Conservation (phyloP, 2,888 invertebrate genomes). For the Brenthis hecate region DNA sequence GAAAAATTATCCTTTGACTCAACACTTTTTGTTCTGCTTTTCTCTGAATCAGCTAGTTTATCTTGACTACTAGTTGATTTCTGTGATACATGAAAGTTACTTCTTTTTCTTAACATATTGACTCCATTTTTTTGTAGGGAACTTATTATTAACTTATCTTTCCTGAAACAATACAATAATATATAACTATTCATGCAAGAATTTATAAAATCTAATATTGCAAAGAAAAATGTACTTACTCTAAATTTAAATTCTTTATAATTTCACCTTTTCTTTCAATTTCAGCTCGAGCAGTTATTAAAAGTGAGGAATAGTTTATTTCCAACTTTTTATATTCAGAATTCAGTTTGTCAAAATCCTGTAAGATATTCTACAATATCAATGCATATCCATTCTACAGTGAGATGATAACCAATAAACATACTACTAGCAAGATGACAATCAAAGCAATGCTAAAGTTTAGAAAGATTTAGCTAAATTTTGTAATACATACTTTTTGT, state of each 20-base stretch:
- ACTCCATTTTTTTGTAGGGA: constrained; percentile 52
- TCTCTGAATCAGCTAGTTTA: constrained; percentile 15
- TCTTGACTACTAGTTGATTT: constrained; percentile 4
- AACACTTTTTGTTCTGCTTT: neutral
- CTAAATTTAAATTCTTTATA: constrained; percentile 63
- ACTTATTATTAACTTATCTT: constrained; percentile 61
- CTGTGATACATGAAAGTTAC: constrained; percentile 9
- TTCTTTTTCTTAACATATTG: constrained; percentile 26
- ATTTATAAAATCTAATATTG: constrained; percentile 6
- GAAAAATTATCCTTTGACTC: constrained; percentile 6
- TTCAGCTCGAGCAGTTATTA: constrained; percentile 70
- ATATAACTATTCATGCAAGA: neutral
- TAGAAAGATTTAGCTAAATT: neutral
- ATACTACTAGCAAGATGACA: neutral
- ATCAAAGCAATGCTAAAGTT: constrained; percentile 6
- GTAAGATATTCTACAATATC: constrained; percentile 74
- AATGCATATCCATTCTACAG: constrained; percentile 65
- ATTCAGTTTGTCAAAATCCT: constrained; percentile 69
- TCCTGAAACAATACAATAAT: constrained; percentile 54
- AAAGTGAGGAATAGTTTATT: constrained; percentile 67
- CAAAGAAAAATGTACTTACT: constrained; percentile 56
- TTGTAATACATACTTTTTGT: constrained; percentile 64
- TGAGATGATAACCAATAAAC: neutral
- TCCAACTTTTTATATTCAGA: constrained; percentile 62
- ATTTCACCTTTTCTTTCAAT: constrained; percentile 68